These are phyloP conservation scores for Troides oblongomaculatus DNA, from an alignment of 2,888 invertebrate species.

Conservation along the genomic window DNA sequence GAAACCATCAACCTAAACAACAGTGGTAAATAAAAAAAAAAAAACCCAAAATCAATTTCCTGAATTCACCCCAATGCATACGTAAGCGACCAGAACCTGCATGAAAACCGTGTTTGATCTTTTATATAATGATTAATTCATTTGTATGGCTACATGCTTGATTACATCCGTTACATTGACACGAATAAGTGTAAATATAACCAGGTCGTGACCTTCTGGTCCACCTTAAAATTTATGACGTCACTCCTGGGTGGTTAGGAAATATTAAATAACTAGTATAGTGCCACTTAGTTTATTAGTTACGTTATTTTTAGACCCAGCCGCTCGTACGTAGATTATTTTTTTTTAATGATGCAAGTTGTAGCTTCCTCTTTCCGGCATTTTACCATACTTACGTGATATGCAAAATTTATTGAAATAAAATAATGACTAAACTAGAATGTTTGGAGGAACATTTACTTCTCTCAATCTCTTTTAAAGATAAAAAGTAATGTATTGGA, in stretches of 20 bases:
- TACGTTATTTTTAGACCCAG: slow-evolving; percentile 12
- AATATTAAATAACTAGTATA: slow-evolving; percentile 25
- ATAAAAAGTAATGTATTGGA: no score
- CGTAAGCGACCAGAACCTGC: slow-evolving; percentile 6
- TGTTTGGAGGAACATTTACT: no score
- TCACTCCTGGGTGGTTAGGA: slow-evolving; percentile 22
- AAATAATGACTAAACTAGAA: no score
- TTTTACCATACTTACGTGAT: neutral
- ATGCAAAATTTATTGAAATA: no score
- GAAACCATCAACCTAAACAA: neutral
- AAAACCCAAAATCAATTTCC: slow-evolving; percentile 12
- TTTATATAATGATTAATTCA: slow-evolving; percentile 19
- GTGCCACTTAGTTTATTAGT: slow-evolving; percentile 25
- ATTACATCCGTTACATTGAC: slow-evolving; percentile 25
- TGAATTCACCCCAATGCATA: slow-evolving; percentile 3
- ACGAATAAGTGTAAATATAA: slow-evolving; percentile 28
- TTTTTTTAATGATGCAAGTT: neutral
- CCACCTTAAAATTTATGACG: slow-evolving; percentile 29
- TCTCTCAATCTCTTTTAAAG: no score
- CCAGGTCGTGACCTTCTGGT: slow-evolving; percentile 28
- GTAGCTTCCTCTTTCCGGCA: neutral
- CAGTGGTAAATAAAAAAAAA: neutral
- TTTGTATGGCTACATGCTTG: slow-evolving; percentile 23
- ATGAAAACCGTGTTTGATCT: slow-evolving; percentile 12
- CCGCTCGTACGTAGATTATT: neutral